Conservation (phyloP, 2,888 invertebrate species). For the Pomacea canaliculata region DNA sequence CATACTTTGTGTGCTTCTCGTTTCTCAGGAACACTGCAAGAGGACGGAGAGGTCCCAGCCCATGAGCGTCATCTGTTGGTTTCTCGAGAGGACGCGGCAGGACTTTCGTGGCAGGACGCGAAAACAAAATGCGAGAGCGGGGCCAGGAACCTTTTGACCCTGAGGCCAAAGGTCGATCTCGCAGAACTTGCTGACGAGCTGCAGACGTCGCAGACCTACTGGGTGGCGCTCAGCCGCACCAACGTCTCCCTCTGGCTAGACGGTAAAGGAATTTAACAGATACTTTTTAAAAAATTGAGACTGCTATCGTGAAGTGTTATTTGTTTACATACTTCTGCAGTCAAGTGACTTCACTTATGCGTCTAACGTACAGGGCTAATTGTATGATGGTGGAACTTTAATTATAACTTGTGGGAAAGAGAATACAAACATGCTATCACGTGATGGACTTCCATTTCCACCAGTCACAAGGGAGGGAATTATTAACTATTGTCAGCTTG, state of each 20-base stretch:
- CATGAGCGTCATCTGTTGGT: slow-evolving; percentile 11
- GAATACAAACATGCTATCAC: no score
- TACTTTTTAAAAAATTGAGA: no score
- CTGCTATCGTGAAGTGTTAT: no score
- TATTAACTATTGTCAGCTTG: no score
- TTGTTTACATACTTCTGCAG: no score
- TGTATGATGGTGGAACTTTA: no score
- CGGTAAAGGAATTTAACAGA: neutral
- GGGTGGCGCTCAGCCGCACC: slow-evolving; percentile 10
- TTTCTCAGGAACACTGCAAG: slow-evolving; percentile 3
- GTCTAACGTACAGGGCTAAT: no score
- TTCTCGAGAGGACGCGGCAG: neutral
- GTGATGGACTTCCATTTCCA: no score
- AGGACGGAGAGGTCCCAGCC: neutral
- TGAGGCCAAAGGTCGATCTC: slow-evolving; percentile 6
- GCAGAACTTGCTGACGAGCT: neutral
- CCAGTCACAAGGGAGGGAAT: no score
- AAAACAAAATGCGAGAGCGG: slow-evolving; percentile 5
- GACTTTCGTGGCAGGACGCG: slow-evolving; percentile 5
- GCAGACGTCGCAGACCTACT: slow-evolving; percentile 8
- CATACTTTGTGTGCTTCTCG: neutral
- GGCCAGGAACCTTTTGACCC: slow-evolving; percentile 10
- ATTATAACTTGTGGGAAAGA: no score
- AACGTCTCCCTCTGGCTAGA: slow-evolving; percentile 17
- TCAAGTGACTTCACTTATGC: no score